These are phyloP conservation scores for Leptatherina wallacei DNA, from an alignment of 2,797 vertebrate genomes.

Conservation along the genomic window DNA sequence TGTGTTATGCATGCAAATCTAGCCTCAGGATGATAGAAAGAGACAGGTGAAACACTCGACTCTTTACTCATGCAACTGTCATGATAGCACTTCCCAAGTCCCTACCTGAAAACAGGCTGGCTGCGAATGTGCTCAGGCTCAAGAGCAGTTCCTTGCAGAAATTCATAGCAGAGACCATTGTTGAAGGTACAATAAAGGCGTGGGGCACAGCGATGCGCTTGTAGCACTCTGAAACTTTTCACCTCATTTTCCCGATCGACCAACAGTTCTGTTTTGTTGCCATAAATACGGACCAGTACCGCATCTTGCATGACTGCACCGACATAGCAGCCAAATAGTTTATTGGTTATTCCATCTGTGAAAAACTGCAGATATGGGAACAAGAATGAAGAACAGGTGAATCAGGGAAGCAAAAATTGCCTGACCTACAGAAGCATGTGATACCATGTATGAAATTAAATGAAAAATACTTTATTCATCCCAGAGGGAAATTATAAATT, in stretches of 20 bases:
- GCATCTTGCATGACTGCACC: conserved; percentile 88
- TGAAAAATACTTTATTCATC: neutral
- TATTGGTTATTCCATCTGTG: conserved; percentile 98
- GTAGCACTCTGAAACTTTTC: conserved; percentile 95
- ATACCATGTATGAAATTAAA: neutral
- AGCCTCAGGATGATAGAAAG: neutral
- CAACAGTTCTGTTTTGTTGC: conserved; percentile 94
- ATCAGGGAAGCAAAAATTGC: neutral
- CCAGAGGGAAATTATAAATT: neutral
- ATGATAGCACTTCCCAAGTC: neutral
- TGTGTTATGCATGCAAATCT: neutral
- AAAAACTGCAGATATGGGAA: conserved; percentile 84
- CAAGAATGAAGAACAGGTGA: conserved; percentile 12
- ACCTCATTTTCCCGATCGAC: conserved; percentile 96
- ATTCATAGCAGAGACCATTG: conserved; percentile 96
- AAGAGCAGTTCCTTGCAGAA: conserved; percentile 92
- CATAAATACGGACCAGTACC: conserved; percentile 95
- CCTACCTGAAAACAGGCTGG: conserved; percentile 90
- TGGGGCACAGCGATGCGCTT: conserved; percentile 92
- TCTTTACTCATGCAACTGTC: neutral
- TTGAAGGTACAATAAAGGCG: conserved; percentile 96
- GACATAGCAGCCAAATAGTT: conserved; percentile 94
- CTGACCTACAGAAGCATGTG: neutral
- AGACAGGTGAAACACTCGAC: no score
- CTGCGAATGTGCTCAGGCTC: conserved; percentile 93